Evolutionary conservation across 2,797 vertebrate species (phyloP).

Genomic region (Mycteria americana): DNA sequence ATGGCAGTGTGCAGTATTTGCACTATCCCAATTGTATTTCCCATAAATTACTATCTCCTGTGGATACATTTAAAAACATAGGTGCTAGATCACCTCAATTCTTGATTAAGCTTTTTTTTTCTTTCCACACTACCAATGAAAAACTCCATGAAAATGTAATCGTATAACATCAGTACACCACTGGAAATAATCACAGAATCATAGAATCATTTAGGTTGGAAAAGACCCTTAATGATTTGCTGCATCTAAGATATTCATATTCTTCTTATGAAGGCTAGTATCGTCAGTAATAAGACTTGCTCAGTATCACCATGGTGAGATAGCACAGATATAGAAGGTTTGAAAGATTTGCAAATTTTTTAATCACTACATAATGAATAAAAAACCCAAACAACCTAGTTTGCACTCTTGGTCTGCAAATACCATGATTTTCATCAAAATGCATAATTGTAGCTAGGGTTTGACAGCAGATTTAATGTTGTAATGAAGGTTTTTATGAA

Average conservation of each 20-base stretch:
- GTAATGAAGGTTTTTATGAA: not conserved
- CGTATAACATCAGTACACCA: not conserved
- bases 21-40: not conserved
- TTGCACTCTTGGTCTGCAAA: not conserved
- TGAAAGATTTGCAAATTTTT: not conserved
- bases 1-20: not conserved
- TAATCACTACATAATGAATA: not conserved
- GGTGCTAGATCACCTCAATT: not conserved
- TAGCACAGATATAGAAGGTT: not conserved
- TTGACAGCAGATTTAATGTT: slow-evolving; percentile 1
- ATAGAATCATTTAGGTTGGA: not conserved
- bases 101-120: not conserved
- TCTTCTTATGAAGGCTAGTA: not conserved
- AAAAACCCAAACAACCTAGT: not conserved
- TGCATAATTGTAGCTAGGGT: not conserved
- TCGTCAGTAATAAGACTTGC: not conserved
- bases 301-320: not conserved
- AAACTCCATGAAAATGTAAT: not conserved
- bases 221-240: not conserved
- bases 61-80: not conserved
- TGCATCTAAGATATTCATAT: not conserved
- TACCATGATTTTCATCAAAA: not conserved
- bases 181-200: not conserved
- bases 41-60: not conserved
- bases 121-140: not conserved